Evolutionary conservation across 1,140 invertebrate genomes (phyloP), one percentile per base, ranked within the genome.

Genomic region (Drosophila subpulchrella): DNA sequence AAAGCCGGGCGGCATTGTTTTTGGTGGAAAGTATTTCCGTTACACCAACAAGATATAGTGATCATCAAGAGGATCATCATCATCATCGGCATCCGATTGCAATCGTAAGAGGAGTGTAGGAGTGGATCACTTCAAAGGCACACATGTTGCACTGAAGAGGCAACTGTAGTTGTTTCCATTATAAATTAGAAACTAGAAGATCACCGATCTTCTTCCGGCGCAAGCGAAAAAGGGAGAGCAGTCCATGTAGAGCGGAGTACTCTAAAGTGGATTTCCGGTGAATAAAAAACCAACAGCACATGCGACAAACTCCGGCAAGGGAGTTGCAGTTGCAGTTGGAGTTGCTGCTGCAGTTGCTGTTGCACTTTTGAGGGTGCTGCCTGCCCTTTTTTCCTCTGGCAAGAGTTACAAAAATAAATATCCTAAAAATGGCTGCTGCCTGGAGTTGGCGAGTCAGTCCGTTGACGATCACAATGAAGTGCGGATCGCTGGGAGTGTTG

Each of bases 191-290:
- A 66, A 68, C 62, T 76, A 71, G 63, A 81, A 67, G 65, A 83
- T 73, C 74, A 53, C 47, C 65, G 66, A 72, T 60, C 84, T 57
- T 50, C 65, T 70, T 62, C 61, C 57, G 55, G 54, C 41, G 56
- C 58, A 47, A 47, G 51, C 36, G 30, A 34, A 36, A 57, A 39
- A 58, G 58, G 46, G 54, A 65, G 53, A 47, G 10, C 47, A 15
- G 27, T 50, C 13, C 41, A 27, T 24, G 51, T 38, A 46, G 53
- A 58, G 46, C 62, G 65, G 27, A 57, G 62, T 51, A 58, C 60
- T 60, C 66, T 83, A 84, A 91, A 91, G 89, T 91, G 89, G 81
- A 91, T 91, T 91, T 91, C 89, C 89, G 89, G 89, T 91, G 84
- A 91, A 91, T 85, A 81, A 75, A 88, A 65, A 76, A 83, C 62